These are phyloP conservation scores for Bolinopsis microptera DNA, from an alignment of 37 sponge, comb jelly and placozoan genomes.

Conservation along the genomic window DNA sequence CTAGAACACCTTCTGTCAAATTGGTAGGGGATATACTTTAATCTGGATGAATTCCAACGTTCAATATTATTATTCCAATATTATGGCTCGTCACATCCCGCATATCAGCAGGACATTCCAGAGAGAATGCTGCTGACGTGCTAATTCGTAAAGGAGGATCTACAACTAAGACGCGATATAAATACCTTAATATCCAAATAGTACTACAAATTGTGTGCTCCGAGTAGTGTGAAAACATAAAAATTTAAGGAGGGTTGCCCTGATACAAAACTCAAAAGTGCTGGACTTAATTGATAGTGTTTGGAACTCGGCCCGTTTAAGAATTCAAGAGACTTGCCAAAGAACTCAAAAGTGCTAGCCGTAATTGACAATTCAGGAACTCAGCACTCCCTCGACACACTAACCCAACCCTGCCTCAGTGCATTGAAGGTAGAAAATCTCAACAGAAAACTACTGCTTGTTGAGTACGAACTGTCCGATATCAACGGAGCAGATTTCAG, in stretches of 20 bases:
- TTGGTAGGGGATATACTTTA: background rate
- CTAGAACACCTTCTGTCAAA: conserved; percentile 29
- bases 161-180: background rate
- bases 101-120: background rate
- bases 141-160: background rate
- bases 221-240: no score
- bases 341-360: no score
- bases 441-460: conserved; percentile 12
- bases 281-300: no score
- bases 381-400: no score
- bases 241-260: no score
- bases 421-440: conserved; percentile 11
- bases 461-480: conserved; percentile 22
- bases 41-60: background rate
- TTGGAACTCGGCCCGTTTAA: no score
- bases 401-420: background rate
- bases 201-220: no score
- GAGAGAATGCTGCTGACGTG: background rate
- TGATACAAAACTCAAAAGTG: no score
- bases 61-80: background rate
- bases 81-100: background rate
- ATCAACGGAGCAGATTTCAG: background rate
- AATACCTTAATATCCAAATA: background rate
- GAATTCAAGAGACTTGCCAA: no score
- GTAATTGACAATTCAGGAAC: no score